These are phyloP conservation scores for Poicephalus meyeri DNA, from an alignment of 2,113 vertebrate genomes.

Conservation along the genomic window DNA sequence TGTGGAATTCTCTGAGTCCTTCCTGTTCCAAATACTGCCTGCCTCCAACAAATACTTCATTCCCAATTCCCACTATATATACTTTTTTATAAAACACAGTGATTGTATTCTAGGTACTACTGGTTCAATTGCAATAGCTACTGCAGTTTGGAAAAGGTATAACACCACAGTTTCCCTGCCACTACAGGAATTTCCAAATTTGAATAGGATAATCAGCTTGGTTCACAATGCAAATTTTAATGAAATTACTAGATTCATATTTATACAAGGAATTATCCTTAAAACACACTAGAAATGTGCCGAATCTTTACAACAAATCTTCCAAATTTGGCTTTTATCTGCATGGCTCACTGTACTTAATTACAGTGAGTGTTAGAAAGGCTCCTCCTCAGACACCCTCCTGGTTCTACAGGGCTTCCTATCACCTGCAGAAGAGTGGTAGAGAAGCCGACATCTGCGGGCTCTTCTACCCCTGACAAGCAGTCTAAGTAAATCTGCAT, in stretches of 20 bases:
- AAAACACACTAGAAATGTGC: neutral
- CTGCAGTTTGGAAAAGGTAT: neutral
- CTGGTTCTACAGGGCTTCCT: neutral
- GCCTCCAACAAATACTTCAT: neutral
- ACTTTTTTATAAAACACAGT: neutral
- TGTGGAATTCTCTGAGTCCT: neutral
- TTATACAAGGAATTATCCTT: neutral
- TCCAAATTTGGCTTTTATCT: neutral
- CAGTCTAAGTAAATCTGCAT: neutral
- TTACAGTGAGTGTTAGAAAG: neutral
- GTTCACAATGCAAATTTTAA: neutral
- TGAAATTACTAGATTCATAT: neutral
- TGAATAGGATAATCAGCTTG: neutral
- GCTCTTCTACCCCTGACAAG: neutral
- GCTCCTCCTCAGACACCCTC: neutral
- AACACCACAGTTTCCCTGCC: neutral
- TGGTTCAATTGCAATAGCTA: neutral
- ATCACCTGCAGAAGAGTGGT: neutral
- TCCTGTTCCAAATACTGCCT: neutral
- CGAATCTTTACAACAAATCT: neutral
- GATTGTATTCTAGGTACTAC: neutral
- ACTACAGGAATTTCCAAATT: neutral
- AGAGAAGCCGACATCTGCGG: neutral
- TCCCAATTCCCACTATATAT: neutral
- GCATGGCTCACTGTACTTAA: neutral